These are phyloP conservation scores for Drosophila asahinai DNA, from an alignment of 1,140 invertebrate species.

Conservation along the genomic window DNA sequence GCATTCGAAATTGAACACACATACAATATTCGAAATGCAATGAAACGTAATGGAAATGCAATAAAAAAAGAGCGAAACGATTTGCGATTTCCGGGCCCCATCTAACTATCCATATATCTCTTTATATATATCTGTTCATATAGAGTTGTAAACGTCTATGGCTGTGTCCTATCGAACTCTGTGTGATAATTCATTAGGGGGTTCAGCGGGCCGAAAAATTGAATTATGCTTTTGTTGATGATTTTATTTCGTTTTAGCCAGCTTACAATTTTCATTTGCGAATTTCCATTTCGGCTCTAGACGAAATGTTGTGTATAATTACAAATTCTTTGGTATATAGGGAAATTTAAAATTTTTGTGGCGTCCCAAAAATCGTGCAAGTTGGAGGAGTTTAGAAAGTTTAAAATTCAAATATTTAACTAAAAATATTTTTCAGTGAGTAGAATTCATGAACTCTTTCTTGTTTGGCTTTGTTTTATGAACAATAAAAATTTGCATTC, in stretches of 20 bases:
- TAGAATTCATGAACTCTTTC: too few relatives aligned
- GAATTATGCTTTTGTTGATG: conserved; percentile 36
- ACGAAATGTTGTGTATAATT: conserved; percentile 19
- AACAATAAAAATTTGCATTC: too few relatives aligned
- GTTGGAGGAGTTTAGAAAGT: not conserved
- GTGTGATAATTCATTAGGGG: conserved; percentile 74
- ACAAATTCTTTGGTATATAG: conserved; percentile 11
- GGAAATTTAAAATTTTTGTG: not conserved
- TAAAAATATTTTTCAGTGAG: too few relatives aligned
- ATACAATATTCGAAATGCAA: conserved; percentile 35
- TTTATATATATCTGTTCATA: not conserved
- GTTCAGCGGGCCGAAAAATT: conserved; percentile 74
- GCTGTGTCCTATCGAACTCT: conserved; percentile 39
- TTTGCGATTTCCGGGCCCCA: conserved; percentile 36
- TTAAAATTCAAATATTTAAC: too few relatives aligned
- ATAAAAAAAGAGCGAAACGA: conserved; percentile 63
- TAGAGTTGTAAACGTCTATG: conserved; percentile 29
- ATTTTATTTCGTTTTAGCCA: conserved; percentile 32
- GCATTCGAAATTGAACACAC: conserved; percentile 31
- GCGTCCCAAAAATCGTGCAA: too few relatives aligned
- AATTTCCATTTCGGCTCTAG: conserved; percentile 6
- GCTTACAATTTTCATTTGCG: conserved; percentile 24
- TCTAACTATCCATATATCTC: conserved; percentile 18
- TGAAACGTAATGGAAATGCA: conserved; percentile 72
- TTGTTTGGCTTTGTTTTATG: too few relatives aligned